A percentile compares a stretch with the other conserved stretches of the same genome.
Conservation (phyloP, 2,888 invertebrate species). For the Epinotia brunnichana region DNA sequence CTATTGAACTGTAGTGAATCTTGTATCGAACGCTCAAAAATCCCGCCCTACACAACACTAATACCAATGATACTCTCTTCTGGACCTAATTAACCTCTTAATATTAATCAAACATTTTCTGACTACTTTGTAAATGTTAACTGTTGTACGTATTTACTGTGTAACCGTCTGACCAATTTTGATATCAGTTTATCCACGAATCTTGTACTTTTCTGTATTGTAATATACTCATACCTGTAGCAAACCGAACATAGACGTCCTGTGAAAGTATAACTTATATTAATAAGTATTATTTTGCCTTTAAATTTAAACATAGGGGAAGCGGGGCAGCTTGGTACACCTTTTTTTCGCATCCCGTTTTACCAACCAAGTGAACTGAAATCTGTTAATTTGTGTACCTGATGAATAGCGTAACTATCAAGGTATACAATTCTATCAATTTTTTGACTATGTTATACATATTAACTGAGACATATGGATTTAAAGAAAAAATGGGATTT, state of each 20-base stretch:
- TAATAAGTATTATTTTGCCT: constrained; percentile 4
- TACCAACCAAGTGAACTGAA: too few species aligned
- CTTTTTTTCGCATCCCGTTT: too few species aligned
- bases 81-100: constrained; percentile 7
- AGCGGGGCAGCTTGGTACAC: too few species aligned
- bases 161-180: constrained; percentile 56
- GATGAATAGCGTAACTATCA: too few species aligned
- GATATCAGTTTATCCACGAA: constrained; percentile 50
- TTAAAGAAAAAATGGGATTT: too few species aligned
- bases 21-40: not conserved
- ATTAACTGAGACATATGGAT: too few species aligned
- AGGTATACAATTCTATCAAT: too few species aligned
- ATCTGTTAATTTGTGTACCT: too few species aligned
- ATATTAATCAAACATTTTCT: constrained; percentile 34
- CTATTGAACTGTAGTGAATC: not conserved
- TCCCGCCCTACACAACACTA: constrained; percentile 5
- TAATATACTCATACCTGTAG: constrained; percentile 17
- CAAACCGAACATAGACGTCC: not conserved
- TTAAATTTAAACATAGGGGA: constrained; percentile 2
- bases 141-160: constrained; percentile 48
- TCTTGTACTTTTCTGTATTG: constrained; percentile 26
- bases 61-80: not conserved
- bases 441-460: too few species aligned
- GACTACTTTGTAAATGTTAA: constrained; percentile 40
- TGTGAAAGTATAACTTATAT: not conserved